Percentiles rank a stretch among this genome's conserved stretches.
These are phyloP conservation scores for Pectinophora gossypiella DNA, from an alignment of 1,140 invertebrate genomes.

Conservation along the genomic window DNA sequence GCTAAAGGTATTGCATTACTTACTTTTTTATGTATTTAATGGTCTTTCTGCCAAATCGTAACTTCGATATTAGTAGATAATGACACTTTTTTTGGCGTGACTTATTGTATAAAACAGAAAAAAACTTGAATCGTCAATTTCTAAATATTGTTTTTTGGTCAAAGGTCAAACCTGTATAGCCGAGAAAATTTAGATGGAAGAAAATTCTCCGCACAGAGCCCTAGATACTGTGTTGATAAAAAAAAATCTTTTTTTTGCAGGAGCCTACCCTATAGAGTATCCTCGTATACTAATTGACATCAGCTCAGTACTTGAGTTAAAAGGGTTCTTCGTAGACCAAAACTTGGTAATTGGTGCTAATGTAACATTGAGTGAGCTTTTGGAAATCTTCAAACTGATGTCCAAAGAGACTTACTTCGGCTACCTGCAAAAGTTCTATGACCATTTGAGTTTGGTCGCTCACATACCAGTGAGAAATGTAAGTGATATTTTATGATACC, in stretches of 20 bases:
- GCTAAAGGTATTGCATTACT: constrained; percentile 29
- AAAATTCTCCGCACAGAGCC: too few species aligned
- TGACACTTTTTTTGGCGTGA: constrained; percentile 1
- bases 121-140: neutral
- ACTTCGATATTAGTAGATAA: too few species aligned
- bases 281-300: constrained; percentile 81
- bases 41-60: too few species aligned
- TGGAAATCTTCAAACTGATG: constrained; percentile 73
- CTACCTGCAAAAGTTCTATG: constrained; percentile 74
- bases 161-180: too few species aligned
- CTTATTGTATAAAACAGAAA: constrained; percentile 9
- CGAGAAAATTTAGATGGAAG: too few species aligned
- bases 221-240: too few species aligned
- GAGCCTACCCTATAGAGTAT: constrained; percentile 41
- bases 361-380: constrained; percentile 75
- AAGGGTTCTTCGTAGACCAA: constrained; percentile 60
- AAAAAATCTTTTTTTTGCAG: too few species aligned
- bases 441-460: constrained; percentile 80
- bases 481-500: constrained; percentile 28
- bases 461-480: constrained; percentile 81
- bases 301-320: constrained; percentile 79
- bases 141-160: too few species aligned
- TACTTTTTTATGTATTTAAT: neutral
- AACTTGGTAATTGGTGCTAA: constrained; percentile 74
- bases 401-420: constrained; percentile 54